A percentile compares a stretch with the other conserved stretches of the same genome.
These are phyloP conservation scores for Stegophylla sp. DNA, from an alignment of 2,888 invertebrate genomes.

Conservation along the genomic window DNA sequence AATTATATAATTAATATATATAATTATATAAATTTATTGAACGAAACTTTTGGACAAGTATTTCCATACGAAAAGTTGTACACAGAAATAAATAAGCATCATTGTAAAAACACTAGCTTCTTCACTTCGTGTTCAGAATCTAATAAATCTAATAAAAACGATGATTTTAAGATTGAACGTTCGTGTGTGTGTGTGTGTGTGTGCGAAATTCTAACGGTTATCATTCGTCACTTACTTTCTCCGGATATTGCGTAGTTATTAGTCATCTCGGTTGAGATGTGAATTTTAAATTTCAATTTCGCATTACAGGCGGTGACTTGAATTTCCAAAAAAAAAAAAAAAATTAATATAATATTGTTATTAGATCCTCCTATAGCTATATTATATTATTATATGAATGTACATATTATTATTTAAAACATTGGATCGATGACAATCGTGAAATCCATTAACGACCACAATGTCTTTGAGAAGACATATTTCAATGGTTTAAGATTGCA, in stretches of 20 bases:
- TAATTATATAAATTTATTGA: no score
- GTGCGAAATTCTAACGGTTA: slow-evolving; percentile 16
- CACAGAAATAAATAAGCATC: no score
- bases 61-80: no score
- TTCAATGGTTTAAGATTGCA: slow-evolving; percentile 47
- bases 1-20: no score
- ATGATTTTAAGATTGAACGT: background rate
- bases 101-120: no score
- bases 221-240: slow-evolving; percentile 36
- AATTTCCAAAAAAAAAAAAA: slow-evolving; percentile 16
- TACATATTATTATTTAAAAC: background rate
- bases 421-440: background rate
- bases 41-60: no score
- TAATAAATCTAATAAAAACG: background rate
- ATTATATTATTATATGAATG: no score
- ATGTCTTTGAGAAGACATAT: slow-evolving; percentile 49
- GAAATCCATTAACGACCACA: background rate
- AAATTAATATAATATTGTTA: no score
- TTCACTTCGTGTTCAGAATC: no score
- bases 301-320: background rate
- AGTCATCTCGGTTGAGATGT: background rate
- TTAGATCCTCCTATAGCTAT: background rate
- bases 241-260: slow-evolving; percentile 39
- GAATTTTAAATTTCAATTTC: slow-evolving; percentile 21
- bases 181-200: background rate